These are phyloP conservation scores for Galeopterus variegatus DNA, from an alignment of 2,113 vertebrate genomes.

Conservation along the genomic window DNA sequence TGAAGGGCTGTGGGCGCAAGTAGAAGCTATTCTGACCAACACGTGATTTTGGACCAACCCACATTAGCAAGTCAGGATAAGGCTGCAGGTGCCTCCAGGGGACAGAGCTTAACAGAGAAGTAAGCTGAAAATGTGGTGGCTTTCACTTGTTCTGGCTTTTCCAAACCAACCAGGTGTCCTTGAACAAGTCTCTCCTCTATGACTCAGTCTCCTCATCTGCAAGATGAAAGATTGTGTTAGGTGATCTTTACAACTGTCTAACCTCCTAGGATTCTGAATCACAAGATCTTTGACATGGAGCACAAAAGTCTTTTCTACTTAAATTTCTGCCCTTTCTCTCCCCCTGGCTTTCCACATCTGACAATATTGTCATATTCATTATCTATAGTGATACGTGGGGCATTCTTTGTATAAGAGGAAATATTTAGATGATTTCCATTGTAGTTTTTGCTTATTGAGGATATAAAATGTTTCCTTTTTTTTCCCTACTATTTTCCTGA, in stretches of 20 bases:
- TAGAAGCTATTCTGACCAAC: neutral
- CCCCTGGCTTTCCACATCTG: neutral
- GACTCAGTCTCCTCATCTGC: neutral
- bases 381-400: neutral
- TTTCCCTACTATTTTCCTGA: neutral
- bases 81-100: neutral
- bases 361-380: neutral
- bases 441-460: conserved; percentile 24
- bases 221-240: neutral
- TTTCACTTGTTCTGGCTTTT: neutral
- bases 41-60: neutral
- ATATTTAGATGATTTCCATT: conserved; percentile 8
- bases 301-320: neutral
- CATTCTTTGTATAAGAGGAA: neutral
- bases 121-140: neutral
- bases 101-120: neutral
- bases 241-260: neutral
- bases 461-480: neutral
- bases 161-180: neutral
- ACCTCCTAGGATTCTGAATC: neutral
- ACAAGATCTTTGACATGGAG: neutral
- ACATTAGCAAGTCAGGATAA: neutral
- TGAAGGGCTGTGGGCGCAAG: neutral
- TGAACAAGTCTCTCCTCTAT: neutral
- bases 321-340: neutral